Base-by-base conservation (phyloP, 2,797 vertebrate genomes). In the Poecilia wingei region DNA sequence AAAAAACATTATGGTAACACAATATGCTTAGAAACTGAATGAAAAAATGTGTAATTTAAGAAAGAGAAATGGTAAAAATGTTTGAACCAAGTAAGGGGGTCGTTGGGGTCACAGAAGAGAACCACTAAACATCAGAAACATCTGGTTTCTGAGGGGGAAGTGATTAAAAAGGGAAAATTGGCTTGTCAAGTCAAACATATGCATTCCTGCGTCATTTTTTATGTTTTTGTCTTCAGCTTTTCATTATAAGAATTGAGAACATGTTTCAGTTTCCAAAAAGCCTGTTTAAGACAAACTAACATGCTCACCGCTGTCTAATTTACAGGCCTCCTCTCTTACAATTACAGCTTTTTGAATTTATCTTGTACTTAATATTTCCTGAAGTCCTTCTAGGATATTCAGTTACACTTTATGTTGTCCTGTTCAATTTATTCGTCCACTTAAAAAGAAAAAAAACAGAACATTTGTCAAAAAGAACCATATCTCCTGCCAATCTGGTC, bases 11-110 rank as follows among this genome's bases (percentile, higher is more conserved):
- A 6, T 31, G 3, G 57, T 14, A 36, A 64, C 14, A 16, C 31
- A 64, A 36, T 33, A 33, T 18, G 25, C 33, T 36, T 33, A 64
- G 16, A 18, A 64, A 16, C 59, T 36, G 33, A 64, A 70, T 1
- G 46, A 36, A 31, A 51, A 49, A 25, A 39, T 36, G 33, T 31
- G 74, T 28, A 13, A 9, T 70, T 51, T 61, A 28, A 59, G 20
- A 39, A 4, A 61, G 53, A 61, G 64, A 69, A 22, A 75, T 76
- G 49, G 73, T 82, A 59, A 81, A 72, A 79, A 80, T 79, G 78
- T 66, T 16, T 33, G 61, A 76, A 46, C 71, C 78, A 69, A 78
- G 78, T 78, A 70, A 79, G 0, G 0, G 45, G 1, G 13, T 75
- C 39, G n/a, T 79, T 75, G 71, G 14, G n/a, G 33, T 16, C 6